Evolutionary conservation across 2,888 invertebrate genomes (phyloP), one percentile per base, ranked within the genome.

Genomic region (Rhingia campestris): DNA sequence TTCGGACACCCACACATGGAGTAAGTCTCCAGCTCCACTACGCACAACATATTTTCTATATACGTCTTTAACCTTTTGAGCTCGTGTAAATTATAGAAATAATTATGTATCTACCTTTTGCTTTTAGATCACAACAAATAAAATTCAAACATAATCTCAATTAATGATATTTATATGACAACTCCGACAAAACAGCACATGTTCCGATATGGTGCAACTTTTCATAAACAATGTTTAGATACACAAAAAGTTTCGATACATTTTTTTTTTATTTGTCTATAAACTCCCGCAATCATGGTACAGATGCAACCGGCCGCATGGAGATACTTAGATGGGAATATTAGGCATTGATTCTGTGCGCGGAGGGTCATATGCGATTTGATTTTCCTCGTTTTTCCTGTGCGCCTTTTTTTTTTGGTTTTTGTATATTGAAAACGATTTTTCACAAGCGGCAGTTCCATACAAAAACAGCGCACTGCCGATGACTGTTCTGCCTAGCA

Each of bases 321-420:
- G 49, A 64, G 61, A 63, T 51, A 64, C 58, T n/a, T 49, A 58
- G 37, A 81, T 73, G 49, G 45, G 72, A 77, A 67, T 54, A 63
- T 49, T 73, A 73, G 75, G 66, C 64, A 72, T 66, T 69, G 47
- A 64, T 76, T 76, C 61, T 59, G 49, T 76, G 61, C 54, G 54
- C 63, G 32, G 32, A 64, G 67, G 53, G 58, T 77, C 77, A 69
- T 75, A 64, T 74, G 59, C 74, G 61, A 80, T 79, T 64, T 75
- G 54, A 61, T 79, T 70, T 66, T 77, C 41, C 47, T 81, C 37
- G 4, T 49, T 69, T 45, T 76, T 63, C 49, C 49, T 66, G 7
- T 32, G 5, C 10, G 12, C 14, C 4, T 58, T 73, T 59, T 53
- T 54, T 66, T 5, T 32, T 5, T 7, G 12, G 9, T 6, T 58